These are phyloP conservation scores for Chloroceryle amazona DNA, from an alignment of 2,797 vertebrate species.

Conservation along the genomic window DNA sequence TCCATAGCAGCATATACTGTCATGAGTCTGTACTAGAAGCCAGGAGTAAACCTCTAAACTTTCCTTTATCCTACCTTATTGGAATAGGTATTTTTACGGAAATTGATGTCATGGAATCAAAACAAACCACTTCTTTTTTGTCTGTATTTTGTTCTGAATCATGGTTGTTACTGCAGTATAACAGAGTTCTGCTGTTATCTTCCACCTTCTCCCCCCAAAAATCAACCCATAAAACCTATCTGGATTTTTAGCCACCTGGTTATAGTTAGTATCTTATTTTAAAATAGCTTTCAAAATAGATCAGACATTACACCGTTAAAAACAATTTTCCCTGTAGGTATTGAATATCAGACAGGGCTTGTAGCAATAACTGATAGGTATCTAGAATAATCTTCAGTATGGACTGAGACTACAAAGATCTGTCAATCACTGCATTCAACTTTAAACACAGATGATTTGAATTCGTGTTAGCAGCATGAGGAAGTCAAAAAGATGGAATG, in stretches of 20 bases:
- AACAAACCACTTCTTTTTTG: neutral
- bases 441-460: slow-evolving; percentile 86
- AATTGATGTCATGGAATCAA: slow-evolving; percentile 2
- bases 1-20: neutral
- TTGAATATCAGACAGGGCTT: slow-evolving; percentile 84
- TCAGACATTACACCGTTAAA: slow-evolving; percentile 84
- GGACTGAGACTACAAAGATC: slow-evolving; percentile 80
- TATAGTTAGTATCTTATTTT: slow-evolving; percentile 85
- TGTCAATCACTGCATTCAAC: slow-evolving; percentile 84
- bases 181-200: slow-evolving; percentile 42
- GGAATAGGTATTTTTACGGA: slow-evolving; percentile 11
- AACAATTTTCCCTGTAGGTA: slow-evolving; percentile 84
- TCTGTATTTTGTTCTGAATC: slow-evolving; percentile 10
- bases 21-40: neutral
- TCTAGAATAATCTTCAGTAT: slow-evolving; percentile 84
- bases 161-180: neutral
- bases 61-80: neutral
- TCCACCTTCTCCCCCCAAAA: neutral
- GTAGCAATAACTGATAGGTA: slow-evolving; percentile 87
- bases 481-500: slow-evolving; percentile 82
- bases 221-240: slow-evolving; percentile 42
- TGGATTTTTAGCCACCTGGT: slow-evolving; percentile 83
- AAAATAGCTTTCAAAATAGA: slow-evolving; percentile 83
- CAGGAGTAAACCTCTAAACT: neutral
- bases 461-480: slow-evolving; percentile 85